Conservation (phyloP, 2,797 vertebrate genomes). For the Sandelia bainsii region DNA sequence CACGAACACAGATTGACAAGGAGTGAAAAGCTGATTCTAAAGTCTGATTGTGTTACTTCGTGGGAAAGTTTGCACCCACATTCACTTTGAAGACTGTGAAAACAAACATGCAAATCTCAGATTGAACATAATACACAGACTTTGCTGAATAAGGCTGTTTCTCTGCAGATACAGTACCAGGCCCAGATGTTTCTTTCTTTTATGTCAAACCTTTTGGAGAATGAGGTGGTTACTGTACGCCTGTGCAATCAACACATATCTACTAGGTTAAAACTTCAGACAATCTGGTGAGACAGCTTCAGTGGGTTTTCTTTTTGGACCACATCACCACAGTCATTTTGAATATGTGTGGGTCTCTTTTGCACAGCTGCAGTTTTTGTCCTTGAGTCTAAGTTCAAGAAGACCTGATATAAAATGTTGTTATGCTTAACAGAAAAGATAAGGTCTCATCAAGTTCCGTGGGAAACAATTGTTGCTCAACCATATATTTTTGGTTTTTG, state of each 20-base stretch:
- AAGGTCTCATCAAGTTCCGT: slow-evolving; percentile 23
- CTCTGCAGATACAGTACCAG: slow-evolving; percentile 27
- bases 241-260: slow-evolving; percentile 16
- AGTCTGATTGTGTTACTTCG: slow-evolving; percentile 51
- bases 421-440: slow-evolving; percentile 29
- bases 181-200: slow-evolving; percentile 38
- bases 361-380: slow-evolving; percentile 19
- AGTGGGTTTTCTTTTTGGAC: slow-evolving; percentile 10
- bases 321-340: background rate
- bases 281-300: background rate
- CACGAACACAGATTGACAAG: slow-evolving; percentile 6
- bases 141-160: slow-evolving; percentile 37
- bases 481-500: background rate
- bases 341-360: slow-evolving; percentile 10
- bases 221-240: slow-evolving; percentile 5
- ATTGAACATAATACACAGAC: slow-evolving; percentile 52
- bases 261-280: slow-evolving; percentile 22
- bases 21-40: slow-evolving; percentile 44
- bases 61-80: slow-evolving; percentile 48
- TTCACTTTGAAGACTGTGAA: slow-evolving; percentile 60
- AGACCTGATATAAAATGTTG: slow-evolving; percentile 26
- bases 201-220: background rate
- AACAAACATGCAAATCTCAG: slow-evolving; percentile 59
- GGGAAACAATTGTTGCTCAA: background rate
- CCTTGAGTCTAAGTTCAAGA: slow-evolving; percentile 12